Evolutionary conservation across 2,797 vertebrate genomes (phyloP).

Genomic region (Eulemur mongoz): DNA sequence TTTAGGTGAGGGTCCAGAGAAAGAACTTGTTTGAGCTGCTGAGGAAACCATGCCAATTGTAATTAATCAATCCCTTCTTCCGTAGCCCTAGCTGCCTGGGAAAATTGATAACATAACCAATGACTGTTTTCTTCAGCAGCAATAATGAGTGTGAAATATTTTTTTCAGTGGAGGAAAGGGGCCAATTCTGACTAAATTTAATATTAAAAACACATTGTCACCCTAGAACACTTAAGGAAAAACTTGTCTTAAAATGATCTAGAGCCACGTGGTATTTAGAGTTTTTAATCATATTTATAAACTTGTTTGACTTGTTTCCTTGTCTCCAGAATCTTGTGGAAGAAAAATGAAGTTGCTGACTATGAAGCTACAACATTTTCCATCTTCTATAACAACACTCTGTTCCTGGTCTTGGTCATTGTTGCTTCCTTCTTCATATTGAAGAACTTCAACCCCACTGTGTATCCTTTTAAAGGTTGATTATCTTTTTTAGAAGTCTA

Average conservation of each 20-base stretch:
- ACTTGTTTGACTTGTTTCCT: not conserved
- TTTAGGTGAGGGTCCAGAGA: not conserved
- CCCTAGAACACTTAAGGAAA: not conserved
- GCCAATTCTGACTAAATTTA: not conserved
- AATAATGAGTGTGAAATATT: not conserved
- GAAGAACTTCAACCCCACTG: slow-evolving; percentile 99
- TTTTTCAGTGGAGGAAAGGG: slow-evolving; percentile 12
- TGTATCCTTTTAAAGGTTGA: slow-evolving; percentile 93
- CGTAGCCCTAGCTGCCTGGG: not conserved
- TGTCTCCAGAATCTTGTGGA: slow-evolving; percentile 95
- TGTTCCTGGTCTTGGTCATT: slow-evolving; percentile 97
- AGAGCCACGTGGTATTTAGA: not conserved
- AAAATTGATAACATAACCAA: not conserved
- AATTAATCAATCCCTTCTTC: not conserved
- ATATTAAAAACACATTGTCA: slow-evolving; percentile 9
- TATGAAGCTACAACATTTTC: slow-evolving; percentile 99
- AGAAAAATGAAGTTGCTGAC: slow-evolving; percentile 99
- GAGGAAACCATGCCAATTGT: not conserved
- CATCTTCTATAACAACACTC: slow-evolving; percentile 99
- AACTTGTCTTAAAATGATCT: not conserved
- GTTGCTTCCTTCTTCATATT: slow-evolving; percentile 97
- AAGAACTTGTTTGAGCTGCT: not conserved
- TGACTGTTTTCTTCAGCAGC: not conserved
- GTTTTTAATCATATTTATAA: not conserved
- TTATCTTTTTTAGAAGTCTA: not conserved